Evolutionary conservation across 2,888 invertebrate species (phyloP), one percentile per base, ranked within the genome.

Genomic region (Atethmia centrago): DNA sequence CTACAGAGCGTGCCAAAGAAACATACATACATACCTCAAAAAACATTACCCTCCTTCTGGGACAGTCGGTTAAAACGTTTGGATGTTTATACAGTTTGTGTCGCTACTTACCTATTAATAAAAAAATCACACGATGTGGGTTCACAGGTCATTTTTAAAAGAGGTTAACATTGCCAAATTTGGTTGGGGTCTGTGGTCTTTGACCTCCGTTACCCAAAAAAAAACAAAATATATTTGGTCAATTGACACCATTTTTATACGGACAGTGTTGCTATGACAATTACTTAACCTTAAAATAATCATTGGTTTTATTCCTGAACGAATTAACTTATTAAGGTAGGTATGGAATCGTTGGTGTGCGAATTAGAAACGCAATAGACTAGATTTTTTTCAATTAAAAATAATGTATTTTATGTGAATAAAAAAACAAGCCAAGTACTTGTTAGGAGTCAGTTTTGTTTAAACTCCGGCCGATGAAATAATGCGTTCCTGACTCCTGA

Each of bases 81-180:
- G 7, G 21, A 36, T n/a, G 4, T 36, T 59, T n/a, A 59, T 21
- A 16, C n/a, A 59, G 9, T 16, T 59, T 36, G 21, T 36, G 8
- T 31, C 21, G 36, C 3, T 21, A 36, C 40, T 0, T 8, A 40
- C 9, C 9, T n/a, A 36, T n/a, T n/a, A 36, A 36, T 36, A 36
- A 36, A 4, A 28, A 19, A n/a, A 21, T 9, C 7, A 4, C 0
- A 3, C 0, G 1, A 10, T 31, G 10, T 16, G 5, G 1, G 14
- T 66, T 65, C 68, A 67, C 21, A 25, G 16, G 25, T 36, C 5
- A 25, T 5, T 28, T 40, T 12, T 1, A 28, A 42, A 51, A 19
- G 16, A 31, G 12, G 2, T 14, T 31, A 3, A 9, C 3, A 14
- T 36, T 19, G 10, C 82, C 93, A 93, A 93, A 88, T 90, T 90